Evolutionary conservation across 2,888 invertebrate species (phyloP).

Genomic region (Ochropacha duplaris): DNA sequence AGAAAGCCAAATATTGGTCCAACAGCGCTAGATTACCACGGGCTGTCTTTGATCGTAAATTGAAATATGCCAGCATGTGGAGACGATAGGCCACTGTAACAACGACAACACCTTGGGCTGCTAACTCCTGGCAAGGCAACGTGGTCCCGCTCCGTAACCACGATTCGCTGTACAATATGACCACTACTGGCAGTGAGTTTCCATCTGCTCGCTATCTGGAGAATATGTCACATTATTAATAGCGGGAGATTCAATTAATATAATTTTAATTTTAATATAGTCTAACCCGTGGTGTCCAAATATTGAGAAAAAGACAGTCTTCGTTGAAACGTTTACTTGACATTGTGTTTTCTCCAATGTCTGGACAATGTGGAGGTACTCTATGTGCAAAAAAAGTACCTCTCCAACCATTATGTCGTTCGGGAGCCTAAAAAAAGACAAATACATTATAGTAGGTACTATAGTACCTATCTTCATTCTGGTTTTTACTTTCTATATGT

Average conservation of each 20-base stretch:
- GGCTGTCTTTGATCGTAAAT: conserved; percentile 77
- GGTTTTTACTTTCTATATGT: no score
- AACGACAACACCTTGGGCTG: conserved; percentile 87
- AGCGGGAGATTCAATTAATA: neutral
- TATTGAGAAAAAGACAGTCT: conserved; percentile 95
- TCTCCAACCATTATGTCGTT: conserved; percentile 88
- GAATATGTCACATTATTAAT: conserved; percentile 20
- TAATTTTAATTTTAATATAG: conserved; percentile 6
- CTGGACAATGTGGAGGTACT: conserved; percentile 87
- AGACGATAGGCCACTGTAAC: conserved; percentile 87
- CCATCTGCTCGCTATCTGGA: conserved; percentile 78
- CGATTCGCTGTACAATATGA: conserved; percentile 86
- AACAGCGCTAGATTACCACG: conserved; percentile 93
- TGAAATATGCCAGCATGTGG: conserved; percentile 88
- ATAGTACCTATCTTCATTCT: no score
- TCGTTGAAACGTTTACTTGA: conserved; percentile 80
- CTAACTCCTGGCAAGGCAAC: conserved; percentile 87
- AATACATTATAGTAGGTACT: no score
- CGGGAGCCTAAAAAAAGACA: conserved; percentile 83
- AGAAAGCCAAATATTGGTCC: conserved; percentile 91
- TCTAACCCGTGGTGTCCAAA: conserved; percentile 92
- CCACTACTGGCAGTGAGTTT: conserved; percentile 85
- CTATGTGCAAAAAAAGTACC: conserved; percentile 87
- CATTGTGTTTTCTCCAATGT: conserved; percentile 65
- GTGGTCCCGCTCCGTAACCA: conserved; percentile 79